Evolutionary conservation across 2,113 vertebrate genomes (phyloP).

Genomic region (Peromyscus californicus): DNA sequence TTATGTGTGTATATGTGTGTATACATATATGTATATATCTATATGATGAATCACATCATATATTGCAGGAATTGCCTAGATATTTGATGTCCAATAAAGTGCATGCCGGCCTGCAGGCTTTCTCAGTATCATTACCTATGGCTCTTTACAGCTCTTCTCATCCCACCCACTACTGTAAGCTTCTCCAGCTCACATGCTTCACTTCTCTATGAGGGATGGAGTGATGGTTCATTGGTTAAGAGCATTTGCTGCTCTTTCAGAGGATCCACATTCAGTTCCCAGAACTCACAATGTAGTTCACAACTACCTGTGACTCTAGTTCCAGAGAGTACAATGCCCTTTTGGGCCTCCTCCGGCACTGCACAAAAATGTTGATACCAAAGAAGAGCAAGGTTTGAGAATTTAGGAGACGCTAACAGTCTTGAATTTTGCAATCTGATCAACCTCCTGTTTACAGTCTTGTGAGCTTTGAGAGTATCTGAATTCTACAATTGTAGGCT

Average conservation of each 20-base stretch:
- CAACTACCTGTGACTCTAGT: not conserved
- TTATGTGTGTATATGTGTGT: not conserved
- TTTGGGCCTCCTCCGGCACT: no score
- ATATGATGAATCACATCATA: not conserved
- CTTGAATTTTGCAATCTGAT: not conserved
- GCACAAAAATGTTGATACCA: not conserved
- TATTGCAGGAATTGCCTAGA: not conserved
- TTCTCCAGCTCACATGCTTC: not conserved
- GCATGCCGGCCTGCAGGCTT: accelerated
- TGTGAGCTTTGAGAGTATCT: not conserved
- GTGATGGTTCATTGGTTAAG: not conserved
- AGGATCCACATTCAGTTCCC: not conserved
- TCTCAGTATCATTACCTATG: not conserved
- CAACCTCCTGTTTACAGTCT: not conserved
- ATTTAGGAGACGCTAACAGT: not conserved
- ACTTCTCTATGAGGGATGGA: not conserved
- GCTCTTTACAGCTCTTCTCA: not conserved
- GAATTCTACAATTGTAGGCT: not conserved
- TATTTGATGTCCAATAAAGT: constrained; percentile 2
- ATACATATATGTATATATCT: not conserved
- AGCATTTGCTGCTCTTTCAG: not conserved
- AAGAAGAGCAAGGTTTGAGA: not conserved
- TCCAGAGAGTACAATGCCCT: not conserved
- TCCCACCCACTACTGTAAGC: not conserved
- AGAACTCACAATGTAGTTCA: not conserved